Evolutionary conservation across 1,140 invertebrate genomes (phyloP).

Genomic region (Drosophila sturtevanti): DNA sequence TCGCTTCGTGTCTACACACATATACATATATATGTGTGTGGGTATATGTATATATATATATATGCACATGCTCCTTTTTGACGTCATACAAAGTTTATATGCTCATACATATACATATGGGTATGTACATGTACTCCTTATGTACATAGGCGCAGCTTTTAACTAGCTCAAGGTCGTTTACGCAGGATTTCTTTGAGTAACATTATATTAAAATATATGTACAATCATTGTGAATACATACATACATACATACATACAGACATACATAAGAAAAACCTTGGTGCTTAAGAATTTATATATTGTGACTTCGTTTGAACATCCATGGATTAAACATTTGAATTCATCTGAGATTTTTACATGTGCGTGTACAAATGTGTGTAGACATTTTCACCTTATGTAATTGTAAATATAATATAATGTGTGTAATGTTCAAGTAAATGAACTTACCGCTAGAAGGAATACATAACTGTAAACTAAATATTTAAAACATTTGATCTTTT

Average conservation of each 20-base stretch:
- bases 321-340: slow-evolving; percentile 1
- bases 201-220: slow-evolving; percentile 16
- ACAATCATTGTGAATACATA: not conserved
- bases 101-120: slow-evolving; percentile 27
- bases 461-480: slow-evolving; percentile 83
- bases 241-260: slow-evolving; percentile 5
- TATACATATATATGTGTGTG: slow-evolving; percentile 19
- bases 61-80: slow-evolving; percentile 49
- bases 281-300: not conserved
- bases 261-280: not conserved
- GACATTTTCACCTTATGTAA: slow-evolving; percentile 47
- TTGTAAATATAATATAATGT: slow-evolving; percentile 36
- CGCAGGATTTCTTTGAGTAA: slow-evolving; percentile 7
- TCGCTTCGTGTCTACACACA: not conserved
- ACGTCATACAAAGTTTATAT: slow-evolving; percentile 47
- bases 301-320: not conserved
- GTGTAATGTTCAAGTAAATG: slow-evolving; percentile 5
- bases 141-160: slow-evolving; percentile 47
- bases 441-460: slow-evolving; percentile 80
- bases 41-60: slow-evolving; percentile 15
- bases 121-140: slow-evolving; percentile 17
- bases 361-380: slow-evolving; percentile 3
- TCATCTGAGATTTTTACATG: slow-evolving; percentile 1
- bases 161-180: slow-evolving; percentile 66
- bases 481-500: slow-evolving; percentile 82